Evolutionary conservation across 2,797 vertebrate genomes (phyloP).

Genomic region (Carduelis carduelis): DNA sequence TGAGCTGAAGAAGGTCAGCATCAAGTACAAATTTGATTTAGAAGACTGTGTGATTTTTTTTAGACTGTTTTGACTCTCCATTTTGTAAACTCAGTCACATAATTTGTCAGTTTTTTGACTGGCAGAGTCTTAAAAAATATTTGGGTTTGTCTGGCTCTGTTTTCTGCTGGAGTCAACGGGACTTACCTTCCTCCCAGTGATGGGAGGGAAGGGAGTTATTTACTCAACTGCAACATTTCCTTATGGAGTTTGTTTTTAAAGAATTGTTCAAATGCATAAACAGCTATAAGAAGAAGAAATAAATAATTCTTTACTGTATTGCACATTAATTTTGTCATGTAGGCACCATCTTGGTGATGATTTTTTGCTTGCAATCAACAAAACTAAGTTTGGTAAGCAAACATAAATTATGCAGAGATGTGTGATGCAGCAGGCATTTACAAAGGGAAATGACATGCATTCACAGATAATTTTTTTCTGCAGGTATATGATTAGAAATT

Average conservation of each 20-base stretch:
- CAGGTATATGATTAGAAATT: neutral
- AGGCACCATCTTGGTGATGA: neutral
- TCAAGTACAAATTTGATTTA: neutral
- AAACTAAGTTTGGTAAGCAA: neutral
- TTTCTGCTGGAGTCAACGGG: neutral
- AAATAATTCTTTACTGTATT: neutral
- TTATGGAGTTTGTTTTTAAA: neutral
- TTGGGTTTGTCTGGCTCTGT: neutral
- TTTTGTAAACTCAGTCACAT: neutral
- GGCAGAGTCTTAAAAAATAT: neutral
- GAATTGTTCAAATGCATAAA: neutral
- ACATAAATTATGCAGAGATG: neutral
- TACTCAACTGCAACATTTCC: neutral
- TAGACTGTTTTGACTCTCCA: neutral
- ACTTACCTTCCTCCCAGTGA: neutral
- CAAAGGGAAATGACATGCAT: neutral
- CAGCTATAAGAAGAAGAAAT: neutral
- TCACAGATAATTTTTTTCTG: neutral
- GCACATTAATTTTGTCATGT: neutral
- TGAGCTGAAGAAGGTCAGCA: neutral
- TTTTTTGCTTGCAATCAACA: neutral
- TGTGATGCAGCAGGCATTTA: neutral
- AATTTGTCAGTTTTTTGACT: neutral
- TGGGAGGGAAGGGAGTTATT: neutral
- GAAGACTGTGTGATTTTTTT: neutral